Base-by-base conservation (phyloP, 2,888 invertebrate species). In the Tetragonisca angustula region DNA sequence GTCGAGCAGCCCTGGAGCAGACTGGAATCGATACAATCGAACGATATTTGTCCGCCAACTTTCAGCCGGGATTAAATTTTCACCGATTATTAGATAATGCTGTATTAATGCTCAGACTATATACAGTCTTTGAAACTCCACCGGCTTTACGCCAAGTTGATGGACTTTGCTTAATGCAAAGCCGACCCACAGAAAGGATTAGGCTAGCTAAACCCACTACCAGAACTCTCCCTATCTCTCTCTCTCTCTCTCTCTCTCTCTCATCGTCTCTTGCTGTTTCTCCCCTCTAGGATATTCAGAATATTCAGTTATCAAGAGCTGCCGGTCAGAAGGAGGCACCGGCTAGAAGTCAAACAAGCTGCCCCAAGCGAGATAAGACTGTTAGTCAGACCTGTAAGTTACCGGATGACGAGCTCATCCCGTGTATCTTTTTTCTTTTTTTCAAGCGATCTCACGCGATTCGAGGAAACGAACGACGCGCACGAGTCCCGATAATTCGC, bases 331-430 rank as follows among this genome's bases (percentile, higher is more conserved):
- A 91, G 91, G 89, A 91, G 91, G 89, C 89, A 89, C 83, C 85
- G 89, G 89, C 90, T 92, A 93, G 93, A 94, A 94, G 93, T 91
- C 90, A 91, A 93, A 92, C 93, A 93, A 91, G 92, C 93, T 92
- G 93, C 91, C 90, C 90, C 87, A 76, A 84, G 85, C 89, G 84
- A 93, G 94, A 94, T 94, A 93, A 92, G 91, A 88, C 70, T 68
- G 81, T 76, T 76, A 70, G 65, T 67, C 76, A 81, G 72, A 86
- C 81, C 86, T 84, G 59, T 79, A 86, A 83, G 83, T 85, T 87
- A 87, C 83, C 65, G 84, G 72, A 85, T 88, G 86, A 87, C 85
- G 76, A 79, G 81, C 72, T 79, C 75, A 86, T 83, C 87, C 62
- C 19, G 3, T 54, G 61, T 68, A 32, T 32, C 32, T 43, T 43